phyloP scores from a whole-genome alignment of 2,888 invertebrate species.

The Drosophila eohydei region DNA sequence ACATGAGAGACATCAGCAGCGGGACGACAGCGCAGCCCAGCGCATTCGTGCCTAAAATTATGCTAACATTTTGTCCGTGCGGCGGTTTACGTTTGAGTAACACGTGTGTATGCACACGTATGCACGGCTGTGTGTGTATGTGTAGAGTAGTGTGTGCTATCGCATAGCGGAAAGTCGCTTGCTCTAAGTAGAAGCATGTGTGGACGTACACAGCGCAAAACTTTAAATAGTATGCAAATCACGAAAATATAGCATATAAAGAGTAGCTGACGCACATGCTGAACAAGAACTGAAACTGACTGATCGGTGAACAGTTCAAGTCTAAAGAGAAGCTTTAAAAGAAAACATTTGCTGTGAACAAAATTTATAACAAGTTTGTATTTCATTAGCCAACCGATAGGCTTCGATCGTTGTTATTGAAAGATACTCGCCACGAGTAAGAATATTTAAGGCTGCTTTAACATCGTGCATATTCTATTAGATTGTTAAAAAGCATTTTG shows the following conservation, averaged over 20 bases:
- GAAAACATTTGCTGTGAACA: too few species aligned
- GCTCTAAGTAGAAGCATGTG: slow-evolving; percentile 40
- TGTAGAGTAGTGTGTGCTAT: slow-evolving; percentile 38
- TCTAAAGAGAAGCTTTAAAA: neutral
- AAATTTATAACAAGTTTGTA: too few species aligned
- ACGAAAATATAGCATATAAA: neutral
- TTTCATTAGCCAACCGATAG: too few species aligned
- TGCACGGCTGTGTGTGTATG: slow-evolving; percentile 13
- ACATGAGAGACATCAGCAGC: slow-evolving; percentile 22
- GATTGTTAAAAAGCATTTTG: too few species aligned
- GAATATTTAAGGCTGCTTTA: too few species aligned
- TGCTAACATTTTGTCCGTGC: slow-evolving; percentile 74
- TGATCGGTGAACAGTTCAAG: neutral
- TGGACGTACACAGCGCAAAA: slow-evolving; percentile 50
- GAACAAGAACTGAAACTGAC: neutral
- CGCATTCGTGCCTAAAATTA: slow-evolving; percentile 78
- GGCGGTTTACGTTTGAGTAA: slow-evolving; percentile 50
- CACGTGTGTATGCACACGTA: slow-evolving; percentile 25
- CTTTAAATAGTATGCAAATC: slow-evolving; percentile 11
- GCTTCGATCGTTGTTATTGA: too few species aligned
- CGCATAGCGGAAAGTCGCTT: slow-evolving; percentile 54
- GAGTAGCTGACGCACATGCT: neutral
- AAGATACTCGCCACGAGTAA: too few species aligned
- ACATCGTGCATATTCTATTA: too few species aligned
- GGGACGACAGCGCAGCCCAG: slow-evolving; percentile 33